Conservation (phyloP, 2,888 invertebrate genomes). For the Drosophila diplacantha region DNA sequence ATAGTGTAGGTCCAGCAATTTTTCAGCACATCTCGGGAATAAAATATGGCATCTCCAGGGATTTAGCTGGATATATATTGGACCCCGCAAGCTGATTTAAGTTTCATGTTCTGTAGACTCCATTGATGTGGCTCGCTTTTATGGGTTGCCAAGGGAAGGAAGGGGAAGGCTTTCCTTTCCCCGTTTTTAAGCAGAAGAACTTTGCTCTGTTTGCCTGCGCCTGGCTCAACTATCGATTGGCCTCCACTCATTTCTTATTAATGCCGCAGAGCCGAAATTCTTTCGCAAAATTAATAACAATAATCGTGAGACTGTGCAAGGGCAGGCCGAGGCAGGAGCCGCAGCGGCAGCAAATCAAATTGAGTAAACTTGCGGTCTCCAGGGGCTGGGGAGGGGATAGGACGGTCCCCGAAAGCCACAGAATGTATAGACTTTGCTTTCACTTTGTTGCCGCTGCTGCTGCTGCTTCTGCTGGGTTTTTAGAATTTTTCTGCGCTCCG, state of each 20-base stretch:
- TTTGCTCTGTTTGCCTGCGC: not conserved
- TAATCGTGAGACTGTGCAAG: constrained; percentile 39
- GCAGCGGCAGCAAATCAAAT: constrained; percentile 35
- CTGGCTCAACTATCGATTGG: constrained; percentile 28
- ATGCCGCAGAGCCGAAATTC: constrained; percentile 48
- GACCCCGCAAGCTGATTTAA: not conserved
- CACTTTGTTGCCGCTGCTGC: constrained; percentile 12
- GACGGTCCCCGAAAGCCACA: constrained; percentile 19
- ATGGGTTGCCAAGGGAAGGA: not conserved
- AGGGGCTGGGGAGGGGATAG: not conserved
- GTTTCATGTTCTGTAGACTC: not conserved
- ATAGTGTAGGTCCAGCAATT: not conserved
- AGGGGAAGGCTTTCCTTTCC: not conserved
- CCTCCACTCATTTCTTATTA: constrained; percentile 32
- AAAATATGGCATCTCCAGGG: not conserved
- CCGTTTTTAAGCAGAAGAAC: not conserved
- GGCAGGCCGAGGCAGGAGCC: not conserved
- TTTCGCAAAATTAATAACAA: constrained; percentile 61
- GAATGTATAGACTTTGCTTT: constrained; percentile 35
- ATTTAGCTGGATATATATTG: not conserved
- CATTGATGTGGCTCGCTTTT: not conserved
- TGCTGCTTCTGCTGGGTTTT: constrained; percentile 13
- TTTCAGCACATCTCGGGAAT: not conserved
- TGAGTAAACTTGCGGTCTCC: constrained; percentile 37
- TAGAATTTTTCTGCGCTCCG: constrained; percentile 12